Evolutionary conservation across 2,113 vertebrate genomes (phyloP).

Genomic region (Scolopax mira): DNA sequence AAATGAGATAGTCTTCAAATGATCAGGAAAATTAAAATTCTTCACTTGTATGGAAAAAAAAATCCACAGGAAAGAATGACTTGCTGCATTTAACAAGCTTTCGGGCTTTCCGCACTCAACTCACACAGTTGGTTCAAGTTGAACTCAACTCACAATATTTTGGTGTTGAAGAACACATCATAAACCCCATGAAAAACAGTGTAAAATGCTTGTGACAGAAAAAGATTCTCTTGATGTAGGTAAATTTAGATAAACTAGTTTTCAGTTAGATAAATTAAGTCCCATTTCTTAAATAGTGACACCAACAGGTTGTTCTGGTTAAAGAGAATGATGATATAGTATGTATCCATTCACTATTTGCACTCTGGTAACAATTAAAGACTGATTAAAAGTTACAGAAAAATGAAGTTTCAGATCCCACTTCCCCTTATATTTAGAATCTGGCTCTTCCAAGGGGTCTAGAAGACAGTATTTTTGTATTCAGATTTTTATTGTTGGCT

Average conservation of each 20-base stretch:
- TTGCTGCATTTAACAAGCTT: constrained; percentile 49
- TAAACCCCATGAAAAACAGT: neutral
- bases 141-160: neutral
- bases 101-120: neutral
- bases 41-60: constrained; percentile 54
- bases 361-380: constrained; percentile 18
- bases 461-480: neutral
- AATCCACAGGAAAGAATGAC: constrained; percentile 64
- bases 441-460: neutral
- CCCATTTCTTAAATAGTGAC: neutral
- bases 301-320: neutral
- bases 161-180: constrained; percentile 25
- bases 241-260: constrained; percentile 13
- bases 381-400: constrained; percentile 2
- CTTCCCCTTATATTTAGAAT: neutral
- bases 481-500: neutral
- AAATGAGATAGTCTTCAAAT: constrained; percentile 48
- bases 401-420: neutral
- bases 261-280: constrained; percentile 52
- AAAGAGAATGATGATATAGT: neutral
- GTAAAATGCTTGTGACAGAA: constrained; percentile 48
- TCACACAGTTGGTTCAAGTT: constrained; percentile 60
- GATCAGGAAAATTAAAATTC: constrained; percentile 61
- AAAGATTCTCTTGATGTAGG: constrained; percentile 18
- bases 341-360: neutral